These are phyloP conservation scores for Tricholaema leucomelas DNA, from an alignment of 2,113 vertebrate species.

Conservation along the genomic window DNA sequence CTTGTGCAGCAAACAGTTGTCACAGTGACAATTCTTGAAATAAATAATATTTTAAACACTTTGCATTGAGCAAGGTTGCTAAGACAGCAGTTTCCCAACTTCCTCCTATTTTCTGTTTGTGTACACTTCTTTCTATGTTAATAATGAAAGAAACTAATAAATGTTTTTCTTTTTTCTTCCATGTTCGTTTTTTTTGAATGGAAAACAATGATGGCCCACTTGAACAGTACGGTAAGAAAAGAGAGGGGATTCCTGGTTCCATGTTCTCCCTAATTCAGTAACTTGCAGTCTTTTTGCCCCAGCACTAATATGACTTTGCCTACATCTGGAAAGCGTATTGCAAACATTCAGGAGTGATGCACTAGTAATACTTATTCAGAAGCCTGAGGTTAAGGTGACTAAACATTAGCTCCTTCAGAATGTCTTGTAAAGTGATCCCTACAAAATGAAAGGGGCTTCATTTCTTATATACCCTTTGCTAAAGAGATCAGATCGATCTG, in stretches of 20 bases:
- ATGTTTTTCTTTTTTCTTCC: background rate
- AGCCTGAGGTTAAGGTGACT: background rate
- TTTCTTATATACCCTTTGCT: background rate
- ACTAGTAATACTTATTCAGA: background rate
- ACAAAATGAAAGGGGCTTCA: background rate
- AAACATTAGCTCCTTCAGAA: background rate
- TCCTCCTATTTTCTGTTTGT: background rate
- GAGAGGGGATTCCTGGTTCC: background rate
- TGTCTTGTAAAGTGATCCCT: background rate
- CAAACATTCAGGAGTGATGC: no score
- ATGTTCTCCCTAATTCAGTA: background rate
- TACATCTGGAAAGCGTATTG: background rate
- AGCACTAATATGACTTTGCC: background rate
- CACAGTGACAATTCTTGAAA: background rate
- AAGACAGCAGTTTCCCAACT: background rate
- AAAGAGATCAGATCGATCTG: background rate
- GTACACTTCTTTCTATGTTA: background rate
- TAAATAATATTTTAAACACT: background rate
- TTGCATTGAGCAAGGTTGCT: background rate
- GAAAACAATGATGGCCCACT: background rate
- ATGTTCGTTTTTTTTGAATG: conserved; percentile 40
- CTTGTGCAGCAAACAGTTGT: background rate
- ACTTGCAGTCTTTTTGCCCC: background rate
- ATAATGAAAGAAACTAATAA: conserved; percentile 9
- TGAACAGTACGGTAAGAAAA: conserved; percentile 76